Conservation (phyloP, 23 tunicate genomes). For the Diplosoma virens region DNA sequence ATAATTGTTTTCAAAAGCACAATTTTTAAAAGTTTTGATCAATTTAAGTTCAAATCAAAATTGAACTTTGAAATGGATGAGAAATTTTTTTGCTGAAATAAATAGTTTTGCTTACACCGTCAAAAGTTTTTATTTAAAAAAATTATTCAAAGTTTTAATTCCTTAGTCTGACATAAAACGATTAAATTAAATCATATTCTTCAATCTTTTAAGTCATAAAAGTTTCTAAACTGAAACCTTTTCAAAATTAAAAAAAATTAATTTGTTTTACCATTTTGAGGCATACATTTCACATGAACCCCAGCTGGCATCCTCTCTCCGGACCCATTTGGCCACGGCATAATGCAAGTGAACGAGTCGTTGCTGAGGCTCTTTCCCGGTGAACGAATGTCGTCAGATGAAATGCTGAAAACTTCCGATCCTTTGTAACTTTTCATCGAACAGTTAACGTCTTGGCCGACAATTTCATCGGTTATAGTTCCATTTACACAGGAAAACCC, state of each 20-base stretch:
- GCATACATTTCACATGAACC: slow-evolving; percentile 43
- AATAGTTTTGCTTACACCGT: neutral
- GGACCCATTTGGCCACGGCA: slow-evolving; percentile 51
- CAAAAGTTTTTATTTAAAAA: neutral
- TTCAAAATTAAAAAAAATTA: no score
- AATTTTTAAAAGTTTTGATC: no score
- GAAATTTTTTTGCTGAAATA: no score
- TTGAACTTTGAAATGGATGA: no score
- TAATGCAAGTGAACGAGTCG: slow-evolving; percentile 34
- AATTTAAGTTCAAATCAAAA: no score
- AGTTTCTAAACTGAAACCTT: no score
- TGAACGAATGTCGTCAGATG: neutral
- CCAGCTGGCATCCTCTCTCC: neutral
- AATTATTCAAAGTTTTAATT: no score
- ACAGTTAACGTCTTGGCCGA: slow-evolving; percentile 6
- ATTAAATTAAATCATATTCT: no score
- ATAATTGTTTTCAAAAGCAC: no score
- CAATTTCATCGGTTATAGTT: neutral
- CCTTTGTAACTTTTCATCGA: slow-evolving; percentile 5
- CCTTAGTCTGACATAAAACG: no score
- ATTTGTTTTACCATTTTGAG: slow-evolving; percentile 26
- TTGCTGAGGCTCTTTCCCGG: neutral
- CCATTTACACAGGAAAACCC: slow-evolving; percentile 16
- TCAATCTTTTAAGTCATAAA: neutral
- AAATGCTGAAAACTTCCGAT: slow-evolving; percentile 15